phyloP scores from a whole-genome alignment of 2,888 invertebrate genomes.

The Willowsia nigromaculata region DNA sequence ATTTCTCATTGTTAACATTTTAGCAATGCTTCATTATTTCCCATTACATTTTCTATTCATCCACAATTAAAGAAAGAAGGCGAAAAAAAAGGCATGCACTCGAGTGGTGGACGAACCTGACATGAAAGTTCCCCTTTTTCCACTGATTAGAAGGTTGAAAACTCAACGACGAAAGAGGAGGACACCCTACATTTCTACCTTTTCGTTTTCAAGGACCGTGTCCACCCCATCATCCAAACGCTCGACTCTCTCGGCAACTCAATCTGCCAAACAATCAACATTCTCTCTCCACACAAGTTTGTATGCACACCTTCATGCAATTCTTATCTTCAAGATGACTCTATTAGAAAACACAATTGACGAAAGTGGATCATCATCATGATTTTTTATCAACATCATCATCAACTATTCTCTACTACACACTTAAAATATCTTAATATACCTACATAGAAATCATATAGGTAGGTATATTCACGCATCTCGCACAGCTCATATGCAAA shows the following conservation, averaged over 20 bases:
- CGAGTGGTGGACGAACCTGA: neutral
- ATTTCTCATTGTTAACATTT: conserved; percentile 40
- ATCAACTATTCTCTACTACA: no score
- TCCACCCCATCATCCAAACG: neutral
- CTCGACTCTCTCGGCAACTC: no score
- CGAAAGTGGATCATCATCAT: conserved; percentile 52
- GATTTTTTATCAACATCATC: neutral
- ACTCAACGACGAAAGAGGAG: neutral
- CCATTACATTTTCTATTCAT: neutral
- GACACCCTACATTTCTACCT: neutral
- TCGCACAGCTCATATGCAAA: neutral
- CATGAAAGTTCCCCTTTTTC: neutral
- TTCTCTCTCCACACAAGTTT: neutral
- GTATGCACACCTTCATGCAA: neutral
- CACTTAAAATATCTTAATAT: neutral
- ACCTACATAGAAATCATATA: no score
- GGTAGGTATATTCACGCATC: neutral
- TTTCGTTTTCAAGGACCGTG: conserved; percentile 35
- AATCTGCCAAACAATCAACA: conserved; percentile 20
- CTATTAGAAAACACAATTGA: conserved; percentile 43
- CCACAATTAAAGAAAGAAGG: conserved; percentile 34
- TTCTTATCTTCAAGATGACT: conserved; percentile 42
- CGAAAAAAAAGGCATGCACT: neutral
- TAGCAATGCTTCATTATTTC: neutral
- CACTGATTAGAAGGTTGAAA: neutral